Base-by-base conservation (phyloP, 35 echinoderm and acorn worm species). In the Apostichopus japonicus region DNA sequence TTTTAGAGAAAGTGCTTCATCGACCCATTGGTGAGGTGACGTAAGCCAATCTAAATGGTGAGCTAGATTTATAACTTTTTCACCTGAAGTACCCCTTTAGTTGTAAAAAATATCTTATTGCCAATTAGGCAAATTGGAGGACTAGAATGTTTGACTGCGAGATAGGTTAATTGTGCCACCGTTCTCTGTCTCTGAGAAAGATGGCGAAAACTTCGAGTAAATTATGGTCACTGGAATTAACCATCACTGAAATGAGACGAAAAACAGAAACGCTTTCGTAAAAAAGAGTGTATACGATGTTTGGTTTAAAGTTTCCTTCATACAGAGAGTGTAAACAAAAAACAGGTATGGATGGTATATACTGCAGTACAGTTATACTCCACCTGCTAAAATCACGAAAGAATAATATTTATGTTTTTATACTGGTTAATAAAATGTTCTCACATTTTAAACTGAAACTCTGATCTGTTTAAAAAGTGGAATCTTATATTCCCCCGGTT, bases 101-200 rank as follows among this genome's bases (percentile, higher is more conserved):
- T 73, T 89, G 86, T 89, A 73, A 89, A 89, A 89, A 72, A 72
- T 89, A 89, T 89, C 86, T 89, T 24, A 89, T 89, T 73, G 86
- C 86, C 86, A 89, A 89, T 89, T 89, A 89, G 63, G 16, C 86
- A 89, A 89, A 89, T 89, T 89, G 86, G 86, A 53, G 61, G 56
- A n/a, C 63, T 67, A 24, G 10, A 73, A n/a, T 89, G 63, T 89
- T 89, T 89, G 86, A 23, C n/a, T 89, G 61, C 8, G 61, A 54
- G 59, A 72, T 67, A n/a, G 86, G 86, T 89, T 72, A 89, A 72
- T 89, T 89, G 61, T 89, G 33, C 58, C 71, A 75, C 71, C 71
- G 71, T 75, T 75, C 71, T 75, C 71, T 75, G 17, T 17, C 33
- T 44, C 33, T 44, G 3, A 44, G 33, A 23, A 78, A 24, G 77